Evolutionary conservation across 2,113 vertebrate species (phyloP).

Genomic region (Microtus richardsoni): DNA sequence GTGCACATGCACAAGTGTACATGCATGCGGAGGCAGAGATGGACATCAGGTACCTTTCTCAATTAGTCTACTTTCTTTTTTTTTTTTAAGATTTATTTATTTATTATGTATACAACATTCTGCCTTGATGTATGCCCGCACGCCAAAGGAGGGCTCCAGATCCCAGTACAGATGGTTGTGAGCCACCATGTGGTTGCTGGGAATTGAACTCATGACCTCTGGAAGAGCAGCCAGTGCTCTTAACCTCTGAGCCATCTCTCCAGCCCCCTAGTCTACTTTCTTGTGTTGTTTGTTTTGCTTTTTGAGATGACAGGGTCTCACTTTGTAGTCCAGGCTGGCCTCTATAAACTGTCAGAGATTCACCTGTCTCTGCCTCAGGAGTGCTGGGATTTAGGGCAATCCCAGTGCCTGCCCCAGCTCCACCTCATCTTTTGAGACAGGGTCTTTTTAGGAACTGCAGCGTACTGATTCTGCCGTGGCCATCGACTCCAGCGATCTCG

Average conservation of each 20-base stretch:
- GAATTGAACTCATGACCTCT: no score
- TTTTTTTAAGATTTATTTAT: no score
- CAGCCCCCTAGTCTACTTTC: no score
- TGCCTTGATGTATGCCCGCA: no score
- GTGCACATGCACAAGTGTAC: background rate
- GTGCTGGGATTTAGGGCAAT: background rate
- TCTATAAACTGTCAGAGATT: background rate
- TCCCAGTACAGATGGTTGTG: no score
- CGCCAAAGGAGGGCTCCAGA: no score
- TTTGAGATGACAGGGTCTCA: background rate
- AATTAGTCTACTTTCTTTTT: background rate
- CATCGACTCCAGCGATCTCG: background rate
- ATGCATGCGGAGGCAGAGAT: background rate
- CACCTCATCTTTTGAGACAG: background rate
- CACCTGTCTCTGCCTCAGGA: background rate
- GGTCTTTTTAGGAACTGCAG: background rate
- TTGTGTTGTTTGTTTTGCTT: background rate
- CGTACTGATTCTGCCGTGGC: background rate
- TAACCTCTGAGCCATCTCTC: no score
- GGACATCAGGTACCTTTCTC: background rate
- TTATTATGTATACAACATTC: no score
- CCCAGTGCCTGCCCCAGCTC: background rate
- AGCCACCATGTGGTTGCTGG: no score
- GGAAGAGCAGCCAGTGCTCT: no score
- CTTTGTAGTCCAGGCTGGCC: background rate